These are phyloP conservation scores for Steatocranus sp. DNA, from an alignment of 2,797 vertebrate genomes.

Conservation along the genomic window DNA sequence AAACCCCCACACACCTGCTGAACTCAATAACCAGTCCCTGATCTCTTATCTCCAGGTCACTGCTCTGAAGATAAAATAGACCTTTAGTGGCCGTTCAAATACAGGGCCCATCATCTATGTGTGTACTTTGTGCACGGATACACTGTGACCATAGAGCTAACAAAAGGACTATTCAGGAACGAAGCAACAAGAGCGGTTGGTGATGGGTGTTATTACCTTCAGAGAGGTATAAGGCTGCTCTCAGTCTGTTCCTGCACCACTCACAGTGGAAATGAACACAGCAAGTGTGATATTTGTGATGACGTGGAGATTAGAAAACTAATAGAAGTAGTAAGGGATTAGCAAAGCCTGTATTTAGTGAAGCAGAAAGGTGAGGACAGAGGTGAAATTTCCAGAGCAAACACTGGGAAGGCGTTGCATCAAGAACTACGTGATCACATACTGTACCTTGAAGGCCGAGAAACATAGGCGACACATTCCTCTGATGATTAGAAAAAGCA, in stretches of 20 bases:
- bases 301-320: not conserved
- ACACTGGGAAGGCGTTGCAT: not conserved
- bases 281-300: not conserved
- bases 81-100: conserved; percentile 33
- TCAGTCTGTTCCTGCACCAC: not conserved
- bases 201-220: not conserved
- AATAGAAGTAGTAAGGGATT: not conserved
- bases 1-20: not conserved
- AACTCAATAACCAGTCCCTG: not conserved
- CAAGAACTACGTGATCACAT: not conserved
- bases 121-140: conserved; percentile 28
- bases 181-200: not conserved
- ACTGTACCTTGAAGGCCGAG: not conserved
- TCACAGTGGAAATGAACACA: not conserved
- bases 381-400: not conserved
- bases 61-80: conserved; percentile 24
- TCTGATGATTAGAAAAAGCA: conserved; percentile 1
- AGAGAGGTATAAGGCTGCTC: not conserved
- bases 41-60: conserved; percentile 48
- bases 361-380: not conserved
- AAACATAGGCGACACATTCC: conserved; percentile 6
- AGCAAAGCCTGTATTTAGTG: not conserved
- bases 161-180: conserved; percentile 31
- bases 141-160: conserved; percentile 6
- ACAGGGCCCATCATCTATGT: conserved; percentile 34